Base-by-base conservation (phyloP, 2,113 vertebrate species). In the Pica pica region DNA sequence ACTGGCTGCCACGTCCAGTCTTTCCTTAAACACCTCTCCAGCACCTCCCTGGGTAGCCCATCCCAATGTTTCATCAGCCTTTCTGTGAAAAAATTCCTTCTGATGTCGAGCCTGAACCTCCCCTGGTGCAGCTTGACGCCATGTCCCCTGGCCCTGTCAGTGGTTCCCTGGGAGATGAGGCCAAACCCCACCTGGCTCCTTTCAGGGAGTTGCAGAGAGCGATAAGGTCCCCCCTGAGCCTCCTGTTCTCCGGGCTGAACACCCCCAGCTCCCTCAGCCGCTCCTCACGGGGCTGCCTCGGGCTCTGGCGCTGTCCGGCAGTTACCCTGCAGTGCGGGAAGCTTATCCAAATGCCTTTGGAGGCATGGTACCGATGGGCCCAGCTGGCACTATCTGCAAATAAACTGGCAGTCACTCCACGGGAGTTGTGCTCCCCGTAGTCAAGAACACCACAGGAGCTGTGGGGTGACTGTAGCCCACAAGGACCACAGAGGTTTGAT, bases 371-470 rank as follows among this genome's bases (percentile, higher is more conserved):
- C 42, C 4, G 16, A 3, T 17, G 2, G 4, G 6, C 46, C 27
- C 60, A 23, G 52, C 10, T 20, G 27, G 44, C 87, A n/a, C 20
- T 7, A 3, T 15, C 60, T 10, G 53, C 6, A 27, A 3, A 26
- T 5, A 23, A 9, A 10, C 2, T 2, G 39, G 2, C 12, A 5
- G 76, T 4, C 19, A 0, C 4, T 0, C 42, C 31, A 7, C 11
- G 0, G 52, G 60, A 13, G 39, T 0, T 35, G 50, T 15, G 57
- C 9, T 1, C 14, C 53, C 46, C 7, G 2, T 0, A 26, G 61
- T 2, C 15, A 10, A 3, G 33, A 15, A 0, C 10, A 2, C 5
- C 3, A 0, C 7, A 0, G 27, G n/a, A 67, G 31, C 57, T 10
- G 71, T 0, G 61, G n/a, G 28, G 35, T 18, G 31, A 6, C 67